Evolutionary conservation across 2,113 vertebrate genomes (phyloP).

Genomic region (Nansenia antarctica): DNA sequence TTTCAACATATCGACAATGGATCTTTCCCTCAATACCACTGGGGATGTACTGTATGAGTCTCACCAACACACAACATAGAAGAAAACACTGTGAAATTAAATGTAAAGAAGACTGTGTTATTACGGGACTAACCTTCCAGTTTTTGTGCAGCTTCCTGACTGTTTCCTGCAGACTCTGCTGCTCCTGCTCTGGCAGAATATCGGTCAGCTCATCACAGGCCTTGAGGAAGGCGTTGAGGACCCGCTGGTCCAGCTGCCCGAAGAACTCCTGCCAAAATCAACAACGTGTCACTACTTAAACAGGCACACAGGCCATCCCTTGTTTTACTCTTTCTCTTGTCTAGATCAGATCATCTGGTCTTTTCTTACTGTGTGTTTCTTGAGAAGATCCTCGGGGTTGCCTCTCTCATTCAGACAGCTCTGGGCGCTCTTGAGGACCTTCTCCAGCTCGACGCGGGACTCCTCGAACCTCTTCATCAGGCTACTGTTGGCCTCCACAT

Average conservation of each 20-base stretch:
- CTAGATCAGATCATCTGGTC: neutral
- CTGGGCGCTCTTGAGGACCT: constrained; percentile 86
- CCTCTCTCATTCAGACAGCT: constrained; percentile 87
- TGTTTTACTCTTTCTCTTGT: neutral
- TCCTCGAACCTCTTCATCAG: constrained; percentile 97
- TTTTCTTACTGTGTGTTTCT: constrained; percentile 86
- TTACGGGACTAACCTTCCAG: constrained; percentile 87
- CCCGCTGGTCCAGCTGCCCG: constrained; percentile 89
- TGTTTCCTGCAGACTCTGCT: constrained; percentile 91
- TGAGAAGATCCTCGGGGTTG: constrained; percentile 89
- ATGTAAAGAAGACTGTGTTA: no score
- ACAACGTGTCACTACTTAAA: neutral
- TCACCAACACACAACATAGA: no score
- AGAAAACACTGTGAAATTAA: no score
- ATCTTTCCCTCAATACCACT: no score
- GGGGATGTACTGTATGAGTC: neutral
- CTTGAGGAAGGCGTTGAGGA: constrained; percentile 93
- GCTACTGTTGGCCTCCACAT: constrained; percentile 89
- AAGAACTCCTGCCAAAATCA: constrained; percentile 86
- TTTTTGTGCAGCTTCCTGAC: constrained; percentile 93
- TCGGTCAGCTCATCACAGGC: constrained; percentile 97
- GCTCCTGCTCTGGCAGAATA: constrained; percentile 94
- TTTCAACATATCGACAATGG: no score
- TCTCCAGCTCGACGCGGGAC: constrained; percentile 91
- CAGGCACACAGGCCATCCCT: neutral